phyloP scores from a whole-genome alignment of 2,888 invertebrate genomes.

The Augochlorella aurata region DNA sequence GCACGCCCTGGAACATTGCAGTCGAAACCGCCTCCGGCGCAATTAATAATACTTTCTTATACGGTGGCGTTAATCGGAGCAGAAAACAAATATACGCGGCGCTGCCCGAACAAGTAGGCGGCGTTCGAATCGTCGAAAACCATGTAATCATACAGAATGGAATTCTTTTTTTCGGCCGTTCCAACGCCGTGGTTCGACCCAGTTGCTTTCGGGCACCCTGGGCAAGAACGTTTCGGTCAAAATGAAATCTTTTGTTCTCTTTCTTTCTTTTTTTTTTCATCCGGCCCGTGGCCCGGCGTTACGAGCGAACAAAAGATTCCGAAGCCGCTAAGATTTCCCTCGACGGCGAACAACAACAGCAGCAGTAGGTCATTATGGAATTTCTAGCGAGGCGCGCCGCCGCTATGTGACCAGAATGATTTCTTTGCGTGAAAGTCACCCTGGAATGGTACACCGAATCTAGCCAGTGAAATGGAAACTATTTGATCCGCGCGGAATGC shows the following conservation, averaged over 20 bases:
- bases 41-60: not conserved
- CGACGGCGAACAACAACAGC: not conserved
- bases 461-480: constrained; percentile 63
- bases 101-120: not conserved
- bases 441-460: constrained; percentile 59
- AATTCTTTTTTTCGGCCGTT: not conserved
- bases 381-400: constrained; percentile 65
- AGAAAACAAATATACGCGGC: not conserved
- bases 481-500: constrained; percentile 51
- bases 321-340: constrained; percentile 53
- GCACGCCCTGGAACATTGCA: not conserved
- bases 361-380: constrained; percentile 63
- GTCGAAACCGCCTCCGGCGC: not conserved
- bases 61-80: not conserved
- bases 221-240: not conserved
- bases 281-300: constrained; percentile 18
- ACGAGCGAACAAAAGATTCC: constrained; percentile 34
- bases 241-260: not conserved
- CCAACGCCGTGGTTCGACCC: not conserved
- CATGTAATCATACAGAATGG: not conserved
- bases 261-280: constrained; percentile 1
- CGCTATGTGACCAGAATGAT: constrained; percentile 67
- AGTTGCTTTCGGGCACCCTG: not conserved
- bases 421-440: constrained; percentile 67
- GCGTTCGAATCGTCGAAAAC: not conserved